These are phyloP conservation scores for Spilogale gracilis DNA, from an alignment of 2,113 vertebrate species.

Conservation along the genomic window DNA sequence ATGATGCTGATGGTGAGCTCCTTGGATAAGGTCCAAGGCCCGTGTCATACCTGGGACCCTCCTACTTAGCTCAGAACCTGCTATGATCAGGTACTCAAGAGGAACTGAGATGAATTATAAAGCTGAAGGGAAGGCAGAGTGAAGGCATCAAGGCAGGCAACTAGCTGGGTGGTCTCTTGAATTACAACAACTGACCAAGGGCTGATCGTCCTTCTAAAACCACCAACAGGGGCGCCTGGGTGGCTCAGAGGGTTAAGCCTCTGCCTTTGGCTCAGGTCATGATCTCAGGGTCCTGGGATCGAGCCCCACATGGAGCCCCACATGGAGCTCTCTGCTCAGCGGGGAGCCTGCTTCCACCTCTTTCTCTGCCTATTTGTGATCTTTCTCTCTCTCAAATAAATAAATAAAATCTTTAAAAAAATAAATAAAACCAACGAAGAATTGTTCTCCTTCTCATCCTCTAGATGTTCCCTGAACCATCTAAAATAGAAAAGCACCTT, in stretches of 20 bases:
- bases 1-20: not conserved
- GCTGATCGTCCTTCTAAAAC: not conserved
- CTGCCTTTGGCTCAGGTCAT: no score
- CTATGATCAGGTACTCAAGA: not conserved
- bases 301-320: no score
- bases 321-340: no score
- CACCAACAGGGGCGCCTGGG: no score
- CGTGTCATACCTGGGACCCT: not conserved
- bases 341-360: no score
- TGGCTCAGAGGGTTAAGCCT: no score
- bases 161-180: not conserved
- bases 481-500: not conserved
- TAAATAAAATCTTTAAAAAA: no score
- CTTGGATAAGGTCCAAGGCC: not conserved
- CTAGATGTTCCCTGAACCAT: not conserved
- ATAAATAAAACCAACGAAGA: not conserved
- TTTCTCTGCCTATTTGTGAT: no score
- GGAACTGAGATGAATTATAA: not conserved
- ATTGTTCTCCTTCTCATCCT: not conserved
- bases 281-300: no score
- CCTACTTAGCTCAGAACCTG: not conserved
- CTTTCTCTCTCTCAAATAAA: no score
- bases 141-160: not conserved
- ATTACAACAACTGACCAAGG: not conserved
- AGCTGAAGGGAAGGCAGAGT: not conserved